These are phyloP conservation scores for Drosophila lowei DNA, from an alignment of 1,140 invertebrate species.

Conservation along the genomic window DNA sequence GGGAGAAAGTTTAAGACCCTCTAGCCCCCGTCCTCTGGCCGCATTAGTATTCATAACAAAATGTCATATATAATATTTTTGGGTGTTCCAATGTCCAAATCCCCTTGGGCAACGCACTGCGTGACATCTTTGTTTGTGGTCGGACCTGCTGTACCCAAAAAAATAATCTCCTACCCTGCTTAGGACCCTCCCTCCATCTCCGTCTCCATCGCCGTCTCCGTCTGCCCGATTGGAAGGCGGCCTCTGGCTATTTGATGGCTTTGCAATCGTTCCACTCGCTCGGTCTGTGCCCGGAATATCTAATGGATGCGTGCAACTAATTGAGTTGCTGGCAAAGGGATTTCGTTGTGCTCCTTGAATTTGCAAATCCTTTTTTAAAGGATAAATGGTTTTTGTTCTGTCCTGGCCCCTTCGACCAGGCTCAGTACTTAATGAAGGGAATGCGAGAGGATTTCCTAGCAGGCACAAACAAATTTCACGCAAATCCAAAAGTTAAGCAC, in stretches of 20 bases:
- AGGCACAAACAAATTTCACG: constrained; percentile 29
- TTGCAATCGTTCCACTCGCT: constrained; percentile 71
- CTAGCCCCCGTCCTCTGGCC: constrained; percentile 20
- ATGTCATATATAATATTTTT: constrained; percentile 74
- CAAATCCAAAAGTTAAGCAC: constrained; percentile 41
- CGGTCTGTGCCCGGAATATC: constrained; percentile 72
- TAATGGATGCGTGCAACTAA: constrained; percentile 78
- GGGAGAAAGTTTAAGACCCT: constrained; percentile 2
- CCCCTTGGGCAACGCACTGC: constrained; percentile 66
- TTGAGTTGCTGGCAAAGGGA: constrained; percentile 65
- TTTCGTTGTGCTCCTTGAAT: constrained; percentile 21
- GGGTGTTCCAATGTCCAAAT: constrained; percentile 58
- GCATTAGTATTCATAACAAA: constrained; percentile 78
- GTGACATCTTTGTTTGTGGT: constrained; percentile 75
- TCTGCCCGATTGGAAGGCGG: constrained; percentile 46
- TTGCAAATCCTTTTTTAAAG: constrained; percentile 48
- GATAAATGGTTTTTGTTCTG: constrained; percentile 39
- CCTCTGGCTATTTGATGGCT: constrained; percentile 77
- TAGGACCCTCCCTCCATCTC: background rate
- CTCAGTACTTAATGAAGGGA: constrained; percentile 46
- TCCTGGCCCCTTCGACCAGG: background rate
- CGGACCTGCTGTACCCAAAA: constrained; percentile 46
- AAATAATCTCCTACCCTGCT: constrained; percentile 65
- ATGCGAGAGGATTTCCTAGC: constrained; percentile 32
- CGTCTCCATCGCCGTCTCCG: background rate